phyloP scores from a whole-genome alignment of 92 coral and sea anemone genomes.

The Porites divaricata region DNA sequence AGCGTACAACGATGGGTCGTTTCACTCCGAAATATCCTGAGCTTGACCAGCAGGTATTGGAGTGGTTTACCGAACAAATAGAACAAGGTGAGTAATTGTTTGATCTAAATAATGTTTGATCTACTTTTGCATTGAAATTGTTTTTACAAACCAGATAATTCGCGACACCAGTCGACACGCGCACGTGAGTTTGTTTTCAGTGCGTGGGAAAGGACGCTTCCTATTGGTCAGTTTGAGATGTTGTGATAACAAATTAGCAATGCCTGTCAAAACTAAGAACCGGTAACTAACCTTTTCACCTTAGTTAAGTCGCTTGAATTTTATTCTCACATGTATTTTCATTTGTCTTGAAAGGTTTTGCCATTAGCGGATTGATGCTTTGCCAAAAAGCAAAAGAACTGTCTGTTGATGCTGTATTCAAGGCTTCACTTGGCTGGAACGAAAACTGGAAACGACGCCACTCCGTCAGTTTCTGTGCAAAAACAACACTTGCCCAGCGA shows the following conservation, averaged over 20 bases:
- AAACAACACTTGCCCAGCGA: conserved; percentile 1
- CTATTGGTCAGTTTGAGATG: conserved; percentile 11
- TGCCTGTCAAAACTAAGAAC: conserved; percentile 5
- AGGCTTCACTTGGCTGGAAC: conserved; percentile 52
- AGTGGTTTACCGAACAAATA: not conserved
- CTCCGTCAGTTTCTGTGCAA: conserved; percentile 9
- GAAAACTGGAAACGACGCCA: conserved; percentile 46
- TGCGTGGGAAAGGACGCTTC: conserved; percentile 19
- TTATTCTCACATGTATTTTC: conserved; percentile 11
- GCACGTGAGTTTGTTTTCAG: conserved; percentile 35
- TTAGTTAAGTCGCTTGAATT: conserved; percentile 21
- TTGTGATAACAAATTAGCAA: conserved; percentile 11
- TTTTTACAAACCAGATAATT: not conserved
- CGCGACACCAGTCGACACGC: no score
- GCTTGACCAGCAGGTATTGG: conserved; percentile 29
- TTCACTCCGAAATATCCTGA: conserved; percentile 24
- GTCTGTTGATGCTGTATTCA: conserved; percentile 20
- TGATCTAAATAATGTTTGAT: no score
- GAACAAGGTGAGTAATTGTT: conserved; percentile 17
- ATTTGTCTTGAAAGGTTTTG: not conserved
- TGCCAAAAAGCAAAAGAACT: not conserved
- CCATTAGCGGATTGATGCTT: no score
- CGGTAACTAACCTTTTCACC: no score
- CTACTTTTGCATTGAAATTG: conserved; percentile 18
- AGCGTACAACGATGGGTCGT: not conserved